Percentiles rank a stretch among this genome's conserved stretches.
phyloP scores from a whole-genome alignment of 1,140 invertebrate genomes.

The Procambarus virginalis region DNA sequence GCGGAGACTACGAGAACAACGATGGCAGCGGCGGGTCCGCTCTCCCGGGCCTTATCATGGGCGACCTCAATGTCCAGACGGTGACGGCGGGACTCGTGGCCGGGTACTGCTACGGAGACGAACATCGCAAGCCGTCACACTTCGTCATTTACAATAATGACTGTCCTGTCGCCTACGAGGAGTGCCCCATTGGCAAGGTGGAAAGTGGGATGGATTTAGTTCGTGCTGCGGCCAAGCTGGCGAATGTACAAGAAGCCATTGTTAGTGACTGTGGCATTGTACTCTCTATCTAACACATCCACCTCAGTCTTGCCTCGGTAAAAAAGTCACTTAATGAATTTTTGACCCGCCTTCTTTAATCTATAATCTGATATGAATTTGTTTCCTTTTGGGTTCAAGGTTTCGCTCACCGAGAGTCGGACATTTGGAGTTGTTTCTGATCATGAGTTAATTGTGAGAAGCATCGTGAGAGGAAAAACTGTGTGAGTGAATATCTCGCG shows the following conservation, averaged over 20 bases:
- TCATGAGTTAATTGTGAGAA: too few relatives aligned
- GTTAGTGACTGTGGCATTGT: conserved; percentile 52
- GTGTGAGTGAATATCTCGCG: too few relatives aligned
- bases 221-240: conserved; percentile 9
- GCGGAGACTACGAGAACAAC: conserved; percentile 50
- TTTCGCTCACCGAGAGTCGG: too few relatives aligned
- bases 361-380: too few relatives aligned
- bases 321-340: too few relatives aligned
- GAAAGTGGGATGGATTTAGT: conserved; percentile 38
- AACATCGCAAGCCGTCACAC: conserved; percentile 41
- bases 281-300: background rate
- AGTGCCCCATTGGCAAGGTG: conserved; percentile 45
- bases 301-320: too few relatives aligned
- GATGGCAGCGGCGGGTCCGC: conserved; percentile 43
- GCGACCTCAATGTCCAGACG: conserved; percentile 11
- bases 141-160: conserved; percentile 52
- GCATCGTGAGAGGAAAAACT: too few relatives aligned
- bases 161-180: conserved; percentile 31
- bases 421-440: too few relatives aligned
- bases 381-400: too few relatives aligned
- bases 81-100: conserved; percentile 52
- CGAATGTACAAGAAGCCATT: conserved; percentile 12
- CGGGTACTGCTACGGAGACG: conserved; percentile 46
- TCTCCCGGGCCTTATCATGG: conserved; percentile 44
- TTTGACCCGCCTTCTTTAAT: too few relatives aligned